Evolutionary conservation across 2,888 invertebrate species (phyloP).

Genomic region (Smittia sp.): DNA sequence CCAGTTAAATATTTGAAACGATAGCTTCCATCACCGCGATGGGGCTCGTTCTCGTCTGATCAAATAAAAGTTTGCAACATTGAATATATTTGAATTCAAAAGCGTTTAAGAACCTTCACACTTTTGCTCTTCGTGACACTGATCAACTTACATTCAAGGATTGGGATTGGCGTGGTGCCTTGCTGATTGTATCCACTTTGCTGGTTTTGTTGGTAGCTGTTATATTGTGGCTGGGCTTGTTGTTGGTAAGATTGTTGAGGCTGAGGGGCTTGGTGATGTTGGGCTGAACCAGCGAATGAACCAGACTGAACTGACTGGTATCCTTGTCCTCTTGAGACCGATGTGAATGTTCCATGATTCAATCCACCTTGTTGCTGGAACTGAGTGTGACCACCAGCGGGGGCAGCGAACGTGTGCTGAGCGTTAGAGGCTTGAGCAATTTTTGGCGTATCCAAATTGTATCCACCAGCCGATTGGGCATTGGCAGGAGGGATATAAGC

Average conservation of each 20-base stretch:
- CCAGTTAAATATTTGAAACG: conserved; percentile 67
- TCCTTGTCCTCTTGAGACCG: conserved; percentile 11
- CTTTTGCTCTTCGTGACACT: background rate
- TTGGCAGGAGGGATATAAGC: conserved; percentile 34
- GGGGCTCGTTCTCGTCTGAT: conserved; percentile 34
- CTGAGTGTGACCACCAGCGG: conserved; percentile 13
- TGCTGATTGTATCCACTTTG: conserved; percentile 14
- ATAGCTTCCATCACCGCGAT: conserved; percentile 63
- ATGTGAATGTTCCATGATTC: conserved; percentile 40
- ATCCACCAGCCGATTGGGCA: conserved; percentile 35
- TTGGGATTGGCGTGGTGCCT: conserved; percentile 39
- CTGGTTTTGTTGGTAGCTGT: conserved; percentile 14
- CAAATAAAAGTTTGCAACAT: background rate
- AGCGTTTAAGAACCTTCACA: too few species aligned
- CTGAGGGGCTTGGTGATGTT: background rate
- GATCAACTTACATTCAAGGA: conserved; percentile 30
- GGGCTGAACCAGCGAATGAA: background rate
- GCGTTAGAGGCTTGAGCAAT: conserved; percentile 28
- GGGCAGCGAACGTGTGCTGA: conserved; percentile 12
- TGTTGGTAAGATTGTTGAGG: conserved; percentile 1
- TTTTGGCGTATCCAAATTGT: conserved; percentile 27
- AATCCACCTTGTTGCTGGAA: conserved; percentile 29
- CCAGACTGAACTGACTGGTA: conserved; percentile 38
- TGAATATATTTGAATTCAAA: too few species aligned
- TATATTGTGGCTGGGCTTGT: conserved; percentile 21